These are phyloP conservation scores for Chinchilla lanigera DNA, from an alignment of 2,113 vertebrate species.

Conservation along the genomic window DNA sequence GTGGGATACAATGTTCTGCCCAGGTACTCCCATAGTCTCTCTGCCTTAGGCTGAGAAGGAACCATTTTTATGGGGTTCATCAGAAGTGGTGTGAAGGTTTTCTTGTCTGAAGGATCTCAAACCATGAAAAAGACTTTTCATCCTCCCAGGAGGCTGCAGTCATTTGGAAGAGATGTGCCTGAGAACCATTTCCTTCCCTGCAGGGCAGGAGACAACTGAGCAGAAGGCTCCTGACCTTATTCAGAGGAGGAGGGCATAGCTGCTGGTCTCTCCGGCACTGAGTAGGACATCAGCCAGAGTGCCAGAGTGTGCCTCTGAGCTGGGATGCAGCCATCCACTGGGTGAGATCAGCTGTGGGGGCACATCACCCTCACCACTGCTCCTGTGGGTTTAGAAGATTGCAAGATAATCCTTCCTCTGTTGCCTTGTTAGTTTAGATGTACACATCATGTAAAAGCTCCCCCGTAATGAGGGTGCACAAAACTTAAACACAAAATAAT, in stretches of 20 bases:
- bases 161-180: neutral
- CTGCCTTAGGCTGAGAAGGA: conserved; percentile 1
- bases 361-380: accelerated
- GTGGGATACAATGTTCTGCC: neutral
- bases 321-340: neutral
- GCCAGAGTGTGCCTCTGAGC: neutral
- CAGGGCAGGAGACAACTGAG: neutral
- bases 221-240: neutral
- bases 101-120: conserved; percentile 13
- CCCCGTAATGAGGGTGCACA: neutral
- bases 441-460: neutral
- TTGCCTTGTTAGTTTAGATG: neutral
- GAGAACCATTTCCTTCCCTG: neutral
- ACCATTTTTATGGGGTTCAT: neutral
- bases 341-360: neutral
- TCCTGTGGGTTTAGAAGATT: neutral
- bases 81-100: neutral
- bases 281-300: neutral
- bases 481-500: conserved; percentile 42
- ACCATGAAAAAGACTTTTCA: conserved; percentile 45
- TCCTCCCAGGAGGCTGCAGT: neutral
- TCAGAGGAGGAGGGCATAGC: neutral
- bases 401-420: neutral
- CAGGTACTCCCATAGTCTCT: conserved; percentile 31
- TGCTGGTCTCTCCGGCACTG: neutral